Evolutionary conservation across 2,888 invertebrate genomes (phyloP).

Genomic region (Taphrorychus bicolor): DNA sequence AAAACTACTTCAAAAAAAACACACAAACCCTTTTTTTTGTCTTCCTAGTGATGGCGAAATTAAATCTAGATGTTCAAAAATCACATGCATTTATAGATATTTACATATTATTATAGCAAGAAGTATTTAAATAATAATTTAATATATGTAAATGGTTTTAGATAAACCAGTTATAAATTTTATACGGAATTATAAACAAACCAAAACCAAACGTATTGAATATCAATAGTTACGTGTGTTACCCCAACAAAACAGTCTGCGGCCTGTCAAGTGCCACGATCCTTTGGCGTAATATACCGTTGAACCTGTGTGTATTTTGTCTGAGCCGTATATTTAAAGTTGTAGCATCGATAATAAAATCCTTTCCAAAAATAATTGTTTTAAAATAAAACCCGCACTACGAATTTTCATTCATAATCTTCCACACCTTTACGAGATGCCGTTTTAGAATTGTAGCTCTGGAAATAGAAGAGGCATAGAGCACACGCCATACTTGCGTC

Average conservation of each 20-base stretch:
- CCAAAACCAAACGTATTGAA: background rate
- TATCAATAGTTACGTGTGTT: background rate
- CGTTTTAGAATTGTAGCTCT: slow-evolving; percentile 32
- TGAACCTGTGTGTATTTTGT: slow-evolving; percentile 37
- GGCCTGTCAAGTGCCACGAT: slow-evolving; percentile 25
- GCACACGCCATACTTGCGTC: slow-evolving; percentile 23
- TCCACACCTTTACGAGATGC: slow-evolving; percentile 38
- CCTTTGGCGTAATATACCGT: slow-evolving; percentile 30
- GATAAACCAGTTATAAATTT: no score
- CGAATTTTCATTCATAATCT: slow-evolving; percentile 43
- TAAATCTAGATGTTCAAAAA: no score
- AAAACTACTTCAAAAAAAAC: no score
- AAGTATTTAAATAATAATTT: no score
- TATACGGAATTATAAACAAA: no score
- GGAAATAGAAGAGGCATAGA: slow-evolving; percentile 37
- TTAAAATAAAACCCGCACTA: slow-evolving; percentile 42
- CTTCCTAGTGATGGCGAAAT: background rate
- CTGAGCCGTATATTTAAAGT: slow-evolving; percentile 36
- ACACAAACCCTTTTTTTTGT: slow-evolving; percentile 5
- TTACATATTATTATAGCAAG: no score
- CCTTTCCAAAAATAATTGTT: slow-evolving; percentile 43
- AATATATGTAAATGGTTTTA: no score
- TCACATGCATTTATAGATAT: no score
- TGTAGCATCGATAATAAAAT: slow-evolving; percentile 42
- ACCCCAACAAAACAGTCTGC: background rate